Conservation (phyloP, 64 coral and sea anemone genomes). For the Actinia equina region DNA sequence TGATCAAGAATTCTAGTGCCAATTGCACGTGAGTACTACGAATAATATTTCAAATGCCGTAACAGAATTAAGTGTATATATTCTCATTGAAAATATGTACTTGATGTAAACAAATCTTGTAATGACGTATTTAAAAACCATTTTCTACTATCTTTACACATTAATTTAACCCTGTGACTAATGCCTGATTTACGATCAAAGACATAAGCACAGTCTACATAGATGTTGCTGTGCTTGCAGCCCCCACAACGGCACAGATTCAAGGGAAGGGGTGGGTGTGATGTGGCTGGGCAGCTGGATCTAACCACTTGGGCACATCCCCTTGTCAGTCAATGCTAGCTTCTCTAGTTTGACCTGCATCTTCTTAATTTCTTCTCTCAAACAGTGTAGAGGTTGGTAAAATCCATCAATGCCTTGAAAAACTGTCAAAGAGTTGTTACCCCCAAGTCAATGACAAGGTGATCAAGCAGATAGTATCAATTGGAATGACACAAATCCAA, state of each 20-base stretch:
- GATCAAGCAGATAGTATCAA: slow-evolving; percentile 1
- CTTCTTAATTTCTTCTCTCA: background rate
- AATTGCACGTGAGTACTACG: background rate
- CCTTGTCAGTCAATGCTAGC: no score
- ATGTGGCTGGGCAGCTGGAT: no score
- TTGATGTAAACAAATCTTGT: background rate
- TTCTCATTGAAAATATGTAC: background rate
- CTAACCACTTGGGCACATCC: no score
- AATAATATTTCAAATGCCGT: background rate
- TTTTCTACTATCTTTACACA: no score
- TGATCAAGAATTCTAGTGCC: background rate
- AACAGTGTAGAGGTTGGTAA: background rate
- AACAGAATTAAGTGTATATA: background rate
- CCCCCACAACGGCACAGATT: no score
- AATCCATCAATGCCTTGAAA: slow-evolving; percentile 5
- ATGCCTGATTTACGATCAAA: no score
- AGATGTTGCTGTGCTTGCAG: no score
- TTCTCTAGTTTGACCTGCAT: background rate
- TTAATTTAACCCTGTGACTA: no score
- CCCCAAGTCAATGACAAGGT: background rate
- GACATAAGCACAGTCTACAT: no score
- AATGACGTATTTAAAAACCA: no score
- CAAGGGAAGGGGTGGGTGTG: no score
- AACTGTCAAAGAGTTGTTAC: background rate
- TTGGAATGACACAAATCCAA: slow-evolving; percentile 11